phyloP scores from a whole-genome alignment of 2,113 vertebrate genomes.

The Tautogolabrus adspersus region DNA sequence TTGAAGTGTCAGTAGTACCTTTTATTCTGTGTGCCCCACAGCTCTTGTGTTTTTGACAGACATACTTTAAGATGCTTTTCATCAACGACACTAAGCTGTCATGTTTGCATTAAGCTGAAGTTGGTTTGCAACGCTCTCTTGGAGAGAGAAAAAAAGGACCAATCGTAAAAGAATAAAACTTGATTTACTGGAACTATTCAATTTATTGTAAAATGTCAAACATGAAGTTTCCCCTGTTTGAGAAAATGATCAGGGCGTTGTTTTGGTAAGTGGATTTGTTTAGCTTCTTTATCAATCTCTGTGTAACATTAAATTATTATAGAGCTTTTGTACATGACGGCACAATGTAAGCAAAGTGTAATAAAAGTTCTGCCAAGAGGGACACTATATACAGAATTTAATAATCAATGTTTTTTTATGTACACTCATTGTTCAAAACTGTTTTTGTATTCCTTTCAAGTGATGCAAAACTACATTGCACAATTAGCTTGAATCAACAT shows the following conservation, averaged over 20 bases:
- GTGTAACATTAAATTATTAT: conserved; percentile 43
- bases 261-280: conserved; percentile 24
- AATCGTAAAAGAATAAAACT: background rate
- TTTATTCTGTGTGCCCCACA: background rate
- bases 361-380: conserved; percentile 26
- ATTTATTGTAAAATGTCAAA: conserved; percentile 5
- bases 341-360: conserved; percentile 47
- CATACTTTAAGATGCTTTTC: background rate
- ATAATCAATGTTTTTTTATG: conserved; percentile 60
- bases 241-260: background rate
- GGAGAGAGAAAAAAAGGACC: background rate
- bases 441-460: conserved; percentile 50
- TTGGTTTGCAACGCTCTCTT: background rate
- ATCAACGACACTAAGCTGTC: background rate
- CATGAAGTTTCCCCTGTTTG: background rate
- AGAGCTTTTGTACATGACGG: conserved; percentile 57
- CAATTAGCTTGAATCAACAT: conserved; percentile 25
- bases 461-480: conserved; percentile 41
- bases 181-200: conserved; percentile 2
- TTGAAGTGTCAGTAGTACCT: background rate
- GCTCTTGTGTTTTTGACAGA: conserved; percentile 2
- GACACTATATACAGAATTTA: conserved; percentile 46
- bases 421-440: conserved; percentile 48
- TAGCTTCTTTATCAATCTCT: conserved; percentile 43
- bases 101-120: background rate